Evolutionary conservation across 1,140 invertebrate genomes (phyloP).

Genomic region (Venturia canescens): DNA sequence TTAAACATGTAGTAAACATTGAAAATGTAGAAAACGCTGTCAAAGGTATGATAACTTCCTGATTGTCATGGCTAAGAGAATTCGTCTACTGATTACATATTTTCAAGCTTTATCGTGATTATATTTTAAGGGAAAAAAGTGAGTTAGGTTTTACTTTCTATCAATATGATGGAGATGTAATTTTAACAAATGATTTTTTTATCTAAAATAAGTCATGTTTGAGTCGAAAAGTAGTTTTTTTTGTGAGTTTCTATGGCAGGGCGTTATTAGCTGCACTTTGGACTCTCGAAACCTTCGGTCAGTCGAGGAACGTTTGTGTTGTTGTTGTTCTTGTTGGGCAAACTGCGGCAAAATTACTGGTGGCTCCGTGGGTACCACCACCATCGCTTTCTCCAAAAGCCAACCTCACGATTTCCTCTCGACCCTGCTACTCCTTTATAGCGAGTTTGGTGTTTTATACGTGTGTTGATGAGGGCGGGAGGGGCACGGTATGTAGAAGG

Average conservation of each 20-base stretch:
- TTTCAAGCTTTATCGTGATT: too few species aligned
- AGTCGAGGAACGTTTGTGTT: slow-evolving; percentile 58
- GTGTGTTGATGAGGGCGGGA: neutral
- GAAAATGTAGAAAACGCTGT: too few species aligned
- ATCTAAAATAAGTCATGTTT: too few species aligned
- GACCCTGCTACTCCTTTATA: neutral
- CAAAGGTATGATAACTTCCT: too few species aligned
- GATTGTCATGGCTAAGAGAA: too few species aligned
- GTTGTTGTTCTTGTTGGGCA: slow-evolving; percentile 65
- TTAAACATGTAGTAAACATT: too few species aligned
- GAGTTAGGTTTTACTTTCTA: too few species aligned
- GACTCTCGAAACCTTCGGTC: slow-evolving; percentile 53
- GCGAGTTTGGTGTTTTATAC: slow-evolving; percentile 2
- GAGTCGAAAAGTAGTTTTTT: neutral
- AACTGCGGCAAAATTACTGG: slow-evolving; percentile 70
- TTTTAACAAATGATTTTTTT: too few species aligned
- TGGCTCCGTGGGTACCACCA: slow-evolving; percentile 49
- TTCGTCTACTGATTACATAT: too few species aligned
- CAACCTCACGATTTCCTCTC: slow-evolving; percentile 6
- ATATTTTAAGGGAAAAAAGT: too few species aligned
- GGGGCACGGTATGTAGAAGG: slow-evolving; percentile 1
- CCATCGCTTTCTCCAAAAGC: neutral
- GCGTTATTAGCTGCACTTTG: slow-evolving; percentile 61
- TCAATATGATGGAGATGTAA: too few species aligned
- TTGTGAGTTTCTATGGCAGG: slow-evolving; percentile 38